Conservation (phyloP, 30 jellyfish, hydroid and myxozoan species). For the Rhopilema esculentum region DNA sequence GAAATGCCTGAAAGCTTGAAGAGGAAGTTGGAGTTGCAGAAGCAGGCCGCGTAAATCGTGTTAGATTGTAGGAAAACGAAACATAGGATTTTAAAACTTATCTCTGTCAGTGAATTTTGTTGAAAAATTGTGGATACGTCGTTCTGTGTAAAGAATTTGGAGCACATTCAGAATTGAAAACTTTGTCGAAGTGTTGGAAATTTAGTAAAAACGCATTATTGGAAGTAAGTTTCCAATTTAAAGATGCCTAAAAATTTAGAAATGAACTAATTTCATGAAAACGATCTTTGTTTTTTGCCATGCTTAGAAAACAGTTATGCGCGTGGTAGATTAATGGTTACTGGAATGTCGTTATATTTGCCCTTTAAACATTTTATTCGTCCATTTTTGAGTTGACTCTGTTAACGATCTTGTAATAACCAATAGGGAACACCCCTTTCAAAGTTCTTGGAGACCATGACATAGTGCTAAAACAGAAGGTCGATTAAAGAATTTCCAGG, state of each 20-base stretch:
- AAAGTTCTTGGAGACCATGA: no score
- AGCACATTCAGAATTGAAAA: neutral
- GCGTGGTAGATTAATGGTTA: neutral
- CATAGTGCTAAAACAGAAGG: no score
- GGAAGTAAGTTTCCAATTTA: neutral
- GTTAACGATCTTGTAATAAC: neutral
- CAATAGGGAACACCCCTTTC: no score
- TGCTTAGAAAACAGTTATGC: neutral
- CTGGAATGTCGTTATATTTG: neutral
- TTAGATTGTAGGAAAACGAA: neutral
- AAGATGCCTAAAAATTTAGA: neutral
- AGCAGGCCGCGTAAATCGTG: conserved; percentile 5
- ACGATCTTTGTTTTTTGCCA: neutral
- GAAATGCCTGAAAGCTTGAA: conserved; percentile 99
- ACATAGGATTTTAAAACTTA: neutral
- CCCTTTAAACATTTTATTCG: neutral
- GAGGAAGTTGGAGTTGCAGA: conserved; percentile 74
- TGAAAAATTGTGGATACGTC: conserved; percentile 29
- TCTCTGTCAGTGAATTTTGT: neutral
- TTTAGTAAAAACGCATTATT: neutral
- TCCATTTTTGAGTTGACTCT: neutral
- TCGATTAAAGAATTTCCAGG: no score
- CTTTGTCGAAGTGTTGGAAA: neutral
- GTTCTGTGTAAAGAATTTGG: neutral
- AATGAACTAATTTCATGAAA: neutral